Evolutionary conservation across 2,113 vertebrate genomes (phyloP).

Genomic region (Gymnocephalus cernua): DNA sequence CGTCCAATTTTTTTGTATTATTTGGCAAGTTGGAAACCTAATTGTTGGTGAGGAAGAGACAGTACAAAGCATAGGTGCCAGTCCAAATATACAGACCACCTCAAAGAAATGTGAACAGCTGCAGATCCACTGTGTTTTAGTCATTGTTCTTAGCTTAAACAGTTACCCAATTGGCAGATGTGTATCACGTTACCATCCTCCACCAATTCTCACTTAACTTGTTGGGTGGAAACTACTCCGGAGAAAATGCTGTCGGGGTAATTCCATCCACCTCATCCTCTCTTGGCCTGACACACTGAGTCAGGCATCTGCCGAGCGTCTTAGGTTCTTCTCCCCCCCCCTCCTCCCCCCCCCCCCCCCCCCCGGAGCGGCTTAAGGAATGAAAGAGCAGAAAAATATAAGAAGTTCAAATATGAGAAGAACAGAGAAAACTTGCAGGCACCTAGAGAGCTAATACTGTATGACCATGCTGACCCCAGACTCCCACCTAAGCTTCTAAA

Average conservation of each 20-base stretch:
- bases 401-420: slow-evolving; percentile 33
- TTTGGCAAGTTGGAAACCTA: slow-evolving; percentile 28
- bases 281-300: slow-evolving; percentile 37
- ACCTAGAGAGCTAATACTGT: slow-evolving; percentile 31
- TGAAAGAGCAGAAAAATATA: slow-evolving; percentile 16
- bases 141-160: not conserved
- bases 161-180: slow-evolving; percentile 6
- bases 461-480: slow-evolving; percentile 31
- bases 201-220: slow-evolving; percentile 3
- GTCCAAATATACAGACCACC: slow-evolving; percentile 45
- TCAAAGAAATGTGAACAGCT: slow-evolving; percentile 9
- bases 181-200: slow-evolving; percentile 19
- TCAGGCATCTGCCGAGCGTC: slow-evolving; percentile 41
- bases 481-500: slow-evolving; percentile 37
- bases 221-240: slow-evolving; percentile 33
- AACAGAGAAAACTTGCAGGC: slow-evolving; percentile 31
- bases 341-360: slow-evolving; percentile 11
- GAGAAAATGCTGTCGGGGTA: slow-evolving; percentile 44
- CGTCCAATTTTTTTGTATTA: not conserved
- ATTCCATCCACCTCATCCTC: slow-evolving; percentile 69
- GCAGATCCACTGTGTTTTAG: slow-evolving; percentile 6
- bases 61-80: slow-evolving; percentile 18
- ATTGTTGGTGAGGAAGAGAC: slow-evolving; percentile 6
- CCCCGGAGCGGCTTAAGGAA: slow-evolving; percentile 35
- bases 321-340: slow-evolving; percentile 41